phyloP scores from a whole-genome alignment of 1,140 invertebrate species.

The Pseudachorutes palmiensis region DNA sequence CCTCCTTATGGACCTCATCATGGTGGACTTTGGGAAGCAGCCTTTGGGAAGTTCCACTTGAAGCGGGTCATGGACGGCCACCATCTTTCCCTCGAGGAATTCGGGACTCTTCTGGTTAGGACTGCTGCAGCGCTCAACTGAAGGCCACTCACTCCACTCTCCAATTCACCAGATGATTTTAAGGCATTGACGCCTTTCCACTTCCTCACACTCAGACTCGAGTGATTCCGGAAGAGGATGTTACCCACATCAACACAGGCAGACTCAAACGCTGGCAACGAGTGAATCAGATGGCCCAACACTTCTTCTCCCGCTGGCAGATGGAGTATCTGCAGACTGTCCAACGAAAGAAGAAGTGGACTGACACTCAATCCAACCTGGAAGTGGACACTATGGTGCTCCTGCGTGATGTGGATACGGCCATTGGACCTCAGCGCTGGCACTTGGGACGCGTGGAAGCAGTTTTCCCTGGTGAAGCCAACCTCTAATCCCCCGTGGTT shows the following conservation, averaged over 20 bases:
- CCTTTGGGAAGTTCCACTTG: constrained; percentile 5
- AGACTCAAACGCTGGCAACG: too few relatives aligned
- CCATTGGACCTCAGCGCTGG: too few relatives aligned
- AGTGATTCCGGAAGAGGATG: neutral
- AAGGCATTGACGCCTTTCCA: constrained; percentile 36
- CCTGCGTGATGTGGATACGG: too few relatives aligned
- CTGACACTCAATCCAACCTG: too few relatives aligned
- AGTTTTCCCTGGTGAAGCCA: too few relatives aligned
- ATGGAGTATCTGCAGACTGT: too few relatives aligned
- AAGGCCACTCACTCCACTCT: constrained; percentile 41
- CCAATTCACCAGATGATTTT: constrained; percentile 39
- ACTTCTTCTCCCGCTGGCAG: too few relatives aligned
- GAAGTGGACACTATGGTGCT: too few relatives aligned
- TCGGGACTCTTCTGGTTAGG: constrained; percentile 39
- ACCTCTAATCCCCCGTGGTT: neutral
- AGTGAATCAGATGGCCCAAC: too few relatives aligned
- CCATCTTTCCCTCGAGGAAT: constrained; percentile 40
- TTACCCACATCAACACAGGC: constrained; percentile 1
- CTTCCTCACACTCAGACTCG: constrained; percentile 22
- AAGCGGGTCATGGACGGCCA: constrained; percentile 11
- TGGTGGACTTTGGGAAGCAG: constrained; percentile 8
- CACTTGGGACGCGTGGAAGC: too few relatives aligned
- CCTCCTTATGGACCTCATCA: constrained; percentile 8
- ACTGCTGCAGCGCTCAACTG: constrained; percentile 43
- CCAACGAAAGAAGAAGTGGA: too few relatives aligned